Base-by-base conservation (phyloP, 2,113 vertebrate genomes). In the Onychorhynchus coronatus region DNA sequence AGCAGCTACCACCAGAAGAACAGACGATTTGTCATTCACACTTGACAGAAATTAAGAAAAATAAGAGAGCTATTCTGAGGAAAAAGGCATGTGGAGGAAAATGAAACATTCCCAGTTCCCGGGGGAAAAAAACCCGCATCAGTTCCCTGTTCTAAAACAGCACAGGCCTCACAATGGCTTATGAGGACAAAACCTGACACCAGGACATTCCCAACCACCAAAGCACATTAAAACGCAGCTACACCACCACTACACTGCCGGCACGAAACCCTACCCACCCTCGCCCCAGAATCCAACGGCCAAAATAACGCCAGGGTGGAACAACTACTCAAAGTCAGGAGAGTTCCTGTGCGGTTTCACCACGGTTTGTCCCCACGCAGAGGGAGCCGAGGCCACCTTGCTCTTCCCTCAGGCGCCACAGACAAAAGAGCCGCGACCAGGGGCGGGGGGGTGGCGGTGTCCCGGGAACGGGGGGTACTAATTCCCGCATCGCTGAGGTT, bases 381-480 rank as follows among this genome's bases (percentile, higher is more conserved):
- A 55, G n/a, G 23, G 65, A 87, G 58, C 44, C 14, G n/a, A 28
- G 63, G 68, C 75, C 68, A 89, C 58, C 74, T 46, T 82, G 14
- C 74, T 88, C 67, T 83, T 44, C 85, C 82, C 59, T 80, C 50
- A 56, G 53, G 75, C 95, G 9, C 50, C 33, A 53, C 59, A 89
- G 56, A 96, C 96, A 97, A 96, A 94, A 88, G 94, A 76, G 52
- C 55, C 67, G 70, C 68, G 83, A 28, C 9, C 15, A 17, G 23
- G 52, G 15, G 24, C 7, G 11, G 14, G 37, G 22, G 24, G 11
- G 24, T n/a, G n/a, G n/a, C n/a, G 10, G 4, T 25, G 49, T 16
- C 20, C 39, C 39, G 18, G n/a, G 46, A 27, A 25, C 17, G 6
- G 37, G 33, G 21, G 8, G 3, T 31, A 27, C 55, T 41, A 44